These are phyloP conservation scores for Poecilia latipinna DNA, from an alignment of 2,113 vertebrate species.

Conservation along the genomic window DNA sequence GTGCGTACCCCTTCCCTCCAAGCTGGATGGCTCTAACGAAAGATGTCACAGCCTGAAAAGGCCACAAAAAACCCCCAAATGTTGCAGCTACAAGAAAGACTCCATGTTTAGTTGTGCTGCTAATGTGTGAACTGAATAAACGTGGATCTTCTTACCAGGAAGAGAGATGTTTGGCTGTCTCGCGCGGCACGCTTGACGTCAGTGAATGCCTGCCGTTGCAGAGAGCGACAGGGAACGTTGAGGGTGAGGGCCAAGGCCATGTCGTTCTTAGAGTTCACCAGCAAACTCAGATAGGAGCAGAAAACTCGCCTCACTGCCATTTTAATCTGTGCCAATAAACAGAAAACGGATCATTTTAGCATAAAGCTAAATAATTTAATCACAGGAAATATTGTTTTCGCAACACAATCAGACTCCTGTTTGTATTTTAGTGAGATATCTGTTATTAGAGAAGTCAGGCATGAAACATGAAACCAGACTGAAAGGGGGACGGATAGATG, in stretches of 20 bases:
- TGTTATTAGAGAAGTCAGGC: not conserved
- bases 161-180: constrained; percentile 85
- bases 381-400: no score
- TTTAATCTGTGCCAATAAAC: constrained; percentile 69
- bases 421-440: not conserved
- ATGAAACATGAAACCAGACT: no score
- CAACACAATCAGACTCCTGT: no score
- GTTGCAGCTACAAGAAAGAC: not conserved
- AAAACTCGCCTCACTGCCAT: constrained; percentile 81
- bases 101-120: not conserved
- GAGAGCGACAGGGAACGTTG: constrained; percentile 86
- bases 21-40: constrained; percentile 90
- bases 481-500: no score
- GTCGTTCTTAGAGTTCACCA: constrained; percentile 93
- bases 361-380: not conserved
- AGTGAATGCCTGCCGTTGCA: constrained; percentile 89
- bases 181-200: constrained; percentile 85
- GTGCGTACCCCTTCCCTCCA: constrained; percentile 90
- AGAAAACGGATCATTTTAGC: not conserved
- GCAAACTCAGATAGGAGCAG: constrained; percentile 88
- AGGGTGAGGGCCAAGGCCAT: constrained; percentile 86
- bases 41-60: constrained; percentile 80
- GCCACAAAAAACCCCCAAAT: constrained; percentile 7
- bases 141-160: constrained; percentile 82
- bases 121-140: not conserved